Evolutionary conservation across 2,113 vertebrate species (phyloP).

Genomic region (Corydoras maculifer): DNA sequence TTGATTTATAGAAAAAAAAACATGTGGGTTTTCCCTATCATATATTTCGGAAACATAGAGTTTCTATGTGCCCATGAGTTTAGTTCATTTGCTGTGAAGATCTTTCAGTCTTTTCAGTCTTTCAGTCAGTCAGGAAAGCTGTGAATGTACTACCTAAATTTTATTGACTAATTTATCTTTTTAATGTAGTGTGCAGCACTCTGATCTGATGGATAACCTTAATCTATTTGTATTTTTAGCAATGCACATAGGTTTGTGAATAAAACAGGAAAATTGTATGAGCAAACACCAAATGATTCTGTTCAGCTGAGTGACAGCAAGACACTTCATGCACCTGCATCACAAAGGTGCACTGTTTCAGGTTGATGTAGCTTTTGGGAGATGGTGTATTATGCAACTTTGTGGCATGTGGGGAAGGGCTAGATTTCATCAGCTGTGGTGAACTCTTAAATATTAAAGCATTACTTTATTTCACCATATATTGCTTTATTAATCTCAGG

Average conservation of each 20-base stretch:
- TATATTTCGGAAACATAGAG: too few species aligned
- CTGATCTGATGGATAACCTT: too few species aligned
- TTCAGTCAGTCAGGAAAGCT: too few species aligned
- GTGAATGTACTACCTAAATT: too few species aligned
- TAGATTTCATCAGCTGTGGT: conserved; percentile 7
- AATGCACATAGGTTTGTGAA: not conserved
- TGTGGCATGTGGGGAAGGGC: conserved; percentile 20
- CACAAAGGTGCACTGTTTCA: conserved; percentile 16
- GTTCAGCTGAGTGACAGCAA: not conserved
- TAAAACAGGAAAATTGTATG: not conserved
- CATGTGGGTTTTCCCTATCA: too few species aligned
- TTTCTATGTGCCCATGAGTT: too few species aligned
- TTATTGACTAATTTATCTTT: too few species aligned
- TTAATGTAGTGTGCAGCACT: too few species aligned
- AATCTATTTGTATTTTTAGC: not conserved
- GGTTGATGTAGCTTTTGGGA: conserved; percentile 18
- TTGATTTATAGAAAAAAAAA: too few species aligned
- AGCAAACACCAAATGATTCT: conserved; percentile 10
- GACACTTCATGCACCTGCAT: conserved; percentile 17
- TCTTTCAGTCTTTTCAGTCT: too few species aligned
- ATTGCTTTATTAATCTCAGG: conserved; percentile 4
- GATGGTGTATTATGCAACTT: conserved; percentile 18
- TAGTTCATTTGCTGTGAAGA: too few species aligned
- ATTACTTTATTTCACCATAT: conserved; percentile 1
- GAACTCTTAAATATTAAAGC: conserved; percentile 9